Base-by-base conservation (phyloP, 2,113 vertebrate species). In the Rafetus swinhoei region DNA sequence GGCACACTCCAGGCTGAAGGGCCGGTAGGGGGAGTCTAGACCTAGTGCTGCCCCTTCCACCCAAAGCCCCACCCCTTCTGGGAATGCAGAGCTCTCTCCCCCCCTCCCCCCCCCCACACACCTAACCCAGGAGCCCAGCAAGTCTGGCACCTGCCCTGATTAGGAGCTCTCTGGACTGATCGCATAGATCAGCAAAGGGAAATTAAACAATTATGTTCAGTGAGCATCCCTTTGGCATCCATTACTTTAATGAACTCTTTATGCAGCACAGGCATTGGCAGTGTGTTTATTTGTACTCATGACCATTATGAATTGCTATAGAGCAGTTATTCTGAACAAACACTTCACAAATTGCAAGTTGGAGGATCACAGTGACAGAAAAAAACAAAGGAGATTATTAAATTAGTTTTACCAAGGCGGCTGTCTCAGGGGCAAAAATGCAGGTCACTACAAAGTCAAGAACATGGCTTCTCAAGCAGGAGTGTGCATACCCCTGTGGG, bases 361-460 rank as follows among this genome's bases (percentile, higher is more conserved):
- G 6, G 25, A 62, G 25, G 25, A 4, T 60, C 59, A 60, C 25
- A 27, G 59, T 27, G 59, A 60, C 59, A 62, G 25, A 14, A 62
- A 62, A 29, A 62, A 29, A 50, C 5, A 32, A 16, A 77, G 85
- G 86, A 89, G 13, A 59, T 90, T 85, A 59, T 90, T 77, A 10
- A 12, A 14, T n/a, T n/a, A 10, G 39, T 87, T 89, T 74, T 72
- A 22, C 11, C 55, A 21, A 77, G 89, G 80, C 91, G 52, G 77
- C 89, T 35, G 25, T 6, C 85, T 90, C 94, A 86, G 93, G 82
- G 88, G 93, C 86, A 92, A 91, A 89, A 82, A 35, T 91, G 88
- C 83, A 90, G 91, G 76, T 95, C 92, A 81, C 45, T 39, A 5
- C 80, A 39, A 55, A 45, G 27, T 1, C 60, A 11, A 85, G 50